Evolutionary conservation across 2,113 vertebrate species (phyloP).

Genomic region (Microcebus griseorufus): DNA sequence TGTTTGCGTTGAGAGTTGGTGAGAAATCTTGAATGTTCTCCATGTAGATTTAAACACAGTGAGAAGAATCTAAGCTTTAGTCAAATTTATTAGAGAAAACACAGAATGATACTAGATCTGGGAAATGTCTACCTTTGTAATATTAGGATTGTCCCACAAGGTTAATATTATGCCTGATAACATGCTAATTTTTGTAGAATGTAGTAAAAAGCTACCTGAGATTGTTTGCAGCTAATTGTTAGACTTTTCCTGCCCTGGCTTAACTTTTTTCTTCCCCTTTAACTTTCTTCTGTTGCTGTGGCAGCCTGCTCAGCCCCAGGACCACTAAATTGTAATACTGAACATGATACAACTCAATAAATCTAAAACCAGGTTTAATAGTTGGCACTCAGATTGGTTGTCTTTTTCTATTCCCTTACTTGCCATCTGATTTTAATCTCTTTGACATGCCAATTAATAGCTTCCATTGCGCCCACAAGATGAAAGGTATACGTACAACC

Average conservation of each 20-base stretch:
- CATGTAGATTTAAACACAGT: neutral
- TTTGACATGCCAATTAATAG: neutral
- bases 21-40: slow-evolving; percentile 18
- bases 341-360: neutral
- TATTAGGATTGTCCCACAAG: neutral
- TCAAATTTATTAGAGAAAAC: slow-evolving; percentile 11
- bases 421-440: neutral
- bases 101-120: neutral
- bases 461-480: neutral
- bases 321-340: neutral
- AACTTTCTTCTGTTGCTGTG: neutral
- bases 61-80: neutral
- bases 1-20: neutral
- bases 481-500: neutral
- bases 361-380: slow-evolving; percentile 34
- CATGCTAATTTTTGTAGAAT: slow-evolving; percentile 16
- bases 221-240: neutral
- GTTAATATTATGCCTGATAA: neutral
- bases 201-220: neutral
- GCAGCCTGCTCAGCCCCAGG: neutral
- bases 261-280: neutral
- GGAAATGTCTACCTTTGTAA: neutral
- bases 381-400: neutral
- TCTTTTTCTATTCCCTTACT: slow-evolving; percentile 13
- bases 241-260: neutral